Evolutionary conservation across 2,888 invertebrate genomes (phyloP), one percentile per base, ranked within the genome.

Genomic region (Abrostola triplasia): DNA sequence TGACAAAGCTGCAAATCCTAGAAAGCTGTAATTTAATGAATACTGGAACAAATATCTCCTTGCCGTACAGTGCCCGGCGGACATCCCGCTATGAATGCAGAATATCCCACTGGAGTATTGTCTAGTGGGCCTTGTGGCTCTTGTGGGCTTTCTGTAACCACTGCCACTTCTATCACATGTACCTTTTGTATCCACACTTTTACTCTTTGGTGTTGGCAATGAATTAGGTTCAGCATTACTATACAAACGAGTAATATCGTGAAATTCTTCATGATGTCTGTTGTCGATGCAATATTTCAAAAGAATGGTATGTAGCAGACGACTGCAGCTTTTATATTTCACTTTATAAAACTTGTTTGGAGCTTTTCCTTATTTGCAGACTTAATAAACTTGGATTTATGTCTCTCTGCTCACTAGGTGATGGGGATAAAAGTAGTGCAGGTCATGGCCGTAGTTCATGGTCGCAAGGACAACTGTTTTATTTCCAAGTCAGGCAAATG

Each of bases 131-230:
- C 7, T 5, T 12, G n/a, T 42, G 42, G n/a, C n/a, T 11, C 5
- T 42, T 6, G 6, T n/a, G 12, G n/a, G n/a, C 11, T 6, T 5
- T 12, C 42, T 42, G 42, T 6, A 0, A 42, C 6, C n/a, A 65
- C 35, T n/a, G 57, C 40, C 6, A 73, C 68, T 58, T 70, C 63
- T 6, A 44, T 6, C 40, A 73, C 58, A 38, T 48, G 7, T 0
- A 70, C 57, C 35, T 55, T 58, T 2, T 70, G 36, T n/a, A 62
- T n/a, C 74, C 62, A 73, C 36, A 70, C 54, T 61, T 70, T 7
- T 11, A 67, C 61, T 0, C 54, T 35, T 58, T 5, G 73, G 68
- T 37, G 61, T 5, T 35, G 51, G 40, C 69, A 58, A 54, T 12
- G 24, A 2, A 36, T 37, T 24, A 62, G 6, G 10, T 54, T 37